Base-by-base conservation (phyloP, 2,888 invertebrate species). In the Leptinotarsa peninsularis region DNA sequence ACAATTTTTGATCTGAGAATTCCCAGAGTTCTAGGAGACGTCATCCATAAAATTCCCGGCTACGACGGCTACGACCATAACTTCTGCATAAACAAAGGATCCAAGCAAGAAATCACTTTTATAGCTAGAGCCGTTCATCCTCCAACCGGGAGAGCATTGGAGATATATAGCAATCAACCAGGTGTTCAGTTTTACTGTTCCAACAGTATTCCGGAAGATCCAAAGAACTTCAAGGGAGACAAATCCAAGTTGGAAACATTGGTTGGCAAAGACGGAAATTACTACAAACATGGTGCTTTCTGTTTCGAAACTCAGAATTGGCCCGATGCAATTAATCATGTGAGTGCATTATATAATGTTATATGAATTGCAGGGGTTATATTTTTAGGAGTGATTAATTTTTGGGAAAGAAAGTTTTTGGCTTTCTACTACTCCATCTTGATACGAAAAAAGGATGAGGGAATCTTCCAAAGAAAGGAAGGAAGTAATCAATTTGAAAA, bases 291-390 rank as follows among this genome's bases (percentile, higher is more conserved):
- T 83, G 94, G 94, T 0, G 95, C 94, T 3, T 93, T 98, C 84
- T 97, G 96, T 85, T 89, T 98, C 71, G 97, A 98, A 90, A 95
- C 98, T 0, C 98, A 98, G 88, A 95, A 96, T 86, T 98, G 93
- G 89, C 98, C 98, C 0, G 95, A 98, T 88, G 95, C 97, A 15
- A 90, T 95, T 0, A 96, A 97, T 88, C 93, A 95, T 86, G 94
- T 94, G 88, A 91, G 91, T 82, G 3, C 14, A 23, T 66, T 49
- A 18, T 68, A 43, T 43, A 10, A 43, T 2, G 10, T 43, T 43
- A 43, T 43, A 21, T 21, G 21, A 21, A 21, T 21, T 21, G 21
- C 21, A 21, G 21, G 21, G 21, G 21, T 21, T 1, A 21, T 21
- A 1, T 21, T 21, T 21, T 21, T 21, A 21, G 21, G 21, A 21